Conservation (phyloP, 2,888 invertebrate genomes). For the Drosophila formosana region DNA sequence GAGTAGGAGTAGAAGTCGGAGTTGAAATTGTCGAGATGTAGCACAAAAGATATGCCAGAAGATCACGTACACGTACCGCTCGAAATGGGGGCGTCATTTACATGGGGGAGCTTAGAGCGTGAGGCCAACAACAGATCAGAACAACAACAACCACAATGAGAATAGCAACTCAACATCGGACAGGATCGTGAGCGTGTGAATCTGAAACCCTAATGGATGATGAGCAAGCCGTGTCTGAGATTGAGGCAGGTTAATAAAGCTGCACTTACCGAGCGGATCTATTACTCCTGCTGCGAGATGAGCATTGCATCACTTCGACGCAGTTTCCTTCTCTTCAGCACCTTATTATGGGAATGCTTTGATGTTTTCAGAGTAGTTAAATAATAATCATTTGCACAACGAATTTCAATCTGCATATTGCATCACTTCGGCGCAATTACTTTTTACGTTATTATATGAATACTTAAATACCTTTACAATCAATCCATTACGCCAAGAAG, state of each 20-base stretch:
- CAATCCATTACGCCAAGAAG: too few relatives aligned
- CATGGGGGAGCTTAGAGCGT: slow-evolving; percentile 66
- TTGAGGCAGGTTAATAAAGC: slow-evolving; percentile 19
- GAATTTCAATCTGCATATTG: too few relatives aligned
- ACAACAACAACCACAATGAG: slow-evolving; percentile 24
- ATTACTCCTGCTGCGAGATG: background rate
- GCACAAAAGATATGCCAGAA: slow-evolving; percentile 69
- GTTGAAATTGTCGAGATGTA: slow-evolving; percentile 57
- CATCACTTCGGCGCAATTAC: too few relatives aligned
- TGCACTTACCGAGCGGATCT: slow-evolving; percentile 10
- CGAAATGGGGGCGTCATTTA: slow-evolving; percentile 79
- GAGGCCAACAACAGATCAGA: slow-evolving; percentile 59
- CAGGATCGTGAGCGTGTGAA: slow-evolving; percentile 79
- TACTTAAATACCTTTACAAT: background rate
- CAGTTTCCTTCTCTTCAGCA: background rate
- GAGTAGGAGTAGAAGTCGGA: slow-evolving; percentile 6
- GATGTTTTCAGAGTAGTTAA: background rate
- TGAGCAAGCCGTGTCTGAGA: background rate
- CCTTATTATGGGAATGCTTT: background rate
- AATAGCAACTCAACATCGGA: slow-evolving; percentile 21
- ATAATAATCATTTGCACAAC: background rate
- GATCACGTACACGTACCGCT: slow-evolving; percentile 71
- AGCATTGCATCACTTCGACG: background rate
- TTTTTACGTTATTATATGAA: too few relatives aligned
- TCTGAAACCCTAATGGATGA: slow-evolving; percentile 27